A percentile compares a stretch with the other conserved stretches of the same genome.
Conservation (phyloP, 2,113 vertebrate genomes). For the Zeus faber region DNA sequence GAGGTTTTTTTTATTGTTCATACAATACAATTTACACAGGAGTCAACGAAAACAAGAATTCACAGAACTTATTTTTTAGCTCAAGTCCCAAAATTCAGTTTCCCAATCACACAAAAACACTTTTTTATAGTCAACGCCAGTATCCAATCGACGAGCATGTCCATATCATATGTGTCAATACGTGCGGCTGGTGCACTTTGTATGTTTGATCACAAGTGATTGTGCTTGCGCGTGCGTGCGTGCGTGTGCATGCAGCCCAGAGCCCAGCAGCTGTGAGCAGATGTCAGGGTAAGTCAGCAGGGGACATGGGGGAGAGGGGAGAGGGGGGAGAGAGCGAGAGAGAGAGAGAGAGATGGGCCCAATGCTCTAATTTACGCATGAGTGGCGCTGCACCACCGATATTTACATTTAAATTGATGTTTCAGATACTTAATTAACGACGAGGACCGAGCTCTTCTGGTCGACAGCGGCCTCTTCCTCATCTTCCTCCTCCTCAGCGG, state of each 20-base stretch:
- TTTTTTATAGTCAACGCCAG: too few species aligned
- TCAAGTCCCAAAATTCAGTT: too few species aligned
- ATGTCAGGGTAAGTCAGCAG: slow-evolving; percentile 81
- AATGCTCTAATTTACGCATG: slow-evolving; percentile 82
- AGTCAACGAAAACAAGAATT: too few species aligned
- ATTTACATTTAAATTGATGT: slow-evolving; percentile 89
- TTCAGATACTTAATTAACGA: slow-evolving; percentile 87
- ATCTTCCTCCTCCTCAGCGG: slow-evolving; percentile 73
- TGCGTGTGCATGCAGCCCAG: slow-evolving; percentile 41
- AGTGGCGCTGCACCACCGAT: slow-evolving; percentile 78
- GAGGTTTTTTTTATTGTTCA: too few species aligned
- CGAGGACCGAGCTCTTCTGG: slow-evolving; percentile 80
- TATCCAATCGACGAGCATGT: too few species aligned
- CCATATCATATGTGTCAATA: slow-evolving; percentile 15
- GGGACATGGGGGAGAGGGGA: slow-evolving; percentile 76
- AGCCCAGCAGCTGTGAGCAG: slow-evolving; percentile 79
- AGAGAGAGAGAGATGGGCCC: slow-evolving; percentile 52
- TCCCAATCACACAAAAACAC: too few species aligned
- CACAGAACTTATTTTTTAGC: too few species aligned
- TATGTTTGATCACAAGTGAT: slow-evolving; percentile 10
- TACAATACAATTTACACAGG: too few species aligned
- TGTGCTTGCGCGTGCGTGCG: slow-evolving; percentile 12
- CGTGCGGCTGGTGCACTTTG: background rate
- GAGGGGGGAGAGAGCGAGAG: background rate
- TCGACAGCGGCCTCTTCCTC: slow-evolving; percentile 74